These are phyloP conservation scores for Chymomyza amoena DNA, from an alignment of 2,888 invertebrate genomes.

Conservation along the genomic window DNA sequence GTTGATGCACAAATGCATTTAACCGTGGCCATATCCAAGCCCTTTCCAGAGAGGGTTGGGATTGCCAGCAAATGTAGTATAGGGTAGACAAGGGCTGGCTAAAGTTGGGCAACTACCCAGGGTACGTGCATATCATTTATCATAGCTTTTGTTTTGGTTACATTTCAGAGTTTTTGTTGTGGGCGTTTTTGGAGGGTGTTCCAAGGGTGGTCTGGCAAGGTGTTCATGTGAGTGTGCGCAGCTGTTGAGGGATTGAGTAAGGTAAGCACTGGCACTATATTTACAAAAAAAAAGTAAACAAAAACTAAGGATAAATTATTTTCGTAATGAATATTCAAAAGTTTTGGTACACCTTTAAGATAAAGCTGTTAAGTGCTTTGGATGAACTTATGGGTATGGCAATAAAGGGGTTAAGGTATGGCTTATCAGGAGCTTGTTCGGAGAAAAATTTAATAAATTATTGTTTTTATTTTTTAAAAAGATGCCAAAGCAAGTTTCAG, in stretches of 20 bases:
- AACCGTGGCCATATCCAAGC: conserved; percentile 13
- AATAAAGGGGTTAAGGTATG: neutral
- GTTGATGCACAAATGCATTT: conserved; percentile 45
- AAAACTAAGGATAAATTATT: neutral
- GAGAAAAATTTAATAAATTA: no score
- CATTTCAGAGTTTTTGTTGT: conserved; percentile 24
- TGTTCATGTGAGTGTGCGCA: neutral
- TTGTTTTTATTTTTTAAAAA: no score
- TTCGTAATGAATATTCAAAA: neutral
- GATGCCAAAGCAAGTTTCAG: no score
- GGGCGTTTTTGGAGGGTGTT: conserved; percentile 6
- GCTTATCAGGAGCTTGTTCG: no score
- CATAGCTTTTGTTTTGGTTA: conserved; percentile 42
- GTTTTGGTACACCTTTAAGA: neutral
- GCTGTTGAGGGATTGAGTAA: neutral
- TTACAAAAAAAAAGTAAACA: neutral
- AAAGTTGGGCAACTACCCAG: conserved; percentile 21
- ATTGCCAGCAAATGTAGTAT: neutral
- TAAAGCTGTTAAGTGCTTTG: neutral
- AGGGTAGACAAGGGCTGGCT: neutral
- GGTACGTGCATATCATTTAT: conserved; percentile 31
- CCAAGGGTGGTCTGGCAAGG: neutral
- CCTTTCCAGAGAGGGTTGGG: neutral
- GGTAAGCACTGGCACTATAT: neutral
- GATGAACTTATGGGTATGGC: neutral